These are phyloP conservation scores for Pristionchus exspectatus DNA, from an alignment of 2,888 invertebrate genomes.

Conservation along the genomic window DNA sequence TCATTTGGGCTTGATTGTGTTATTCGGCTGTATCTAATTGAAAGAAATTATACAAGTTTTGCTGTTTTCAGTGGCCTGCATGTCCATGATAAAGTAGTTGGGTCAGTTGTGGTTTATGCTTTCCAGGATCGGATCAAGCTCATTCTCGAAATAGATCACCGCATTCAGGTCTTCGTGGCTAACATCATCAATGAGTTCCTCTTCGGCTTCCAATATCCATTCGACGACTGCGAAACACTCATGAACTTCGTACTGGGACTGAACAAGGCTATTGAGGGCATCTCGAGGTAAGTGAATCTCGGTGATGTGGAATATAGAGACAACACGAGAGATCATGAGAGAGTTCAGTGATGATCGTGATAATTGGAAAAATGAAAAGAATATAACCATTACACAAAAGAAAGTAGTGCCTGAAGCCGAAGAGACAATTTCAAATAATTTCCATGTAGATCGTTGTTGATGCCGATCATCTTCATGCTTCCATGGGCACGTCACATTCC, in stretches of 20 bases:
- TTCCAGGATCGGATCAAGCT: too few relatives aligned
- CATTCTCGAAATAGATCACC: too few relatives aligned
- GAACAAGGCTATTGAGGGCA: background rate
- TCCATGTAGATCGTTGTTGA: background rate
- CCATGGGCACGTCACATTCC: background rate
- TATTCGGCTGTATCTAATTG: too few relatives aligned
- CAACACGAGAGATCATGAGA: background rate
- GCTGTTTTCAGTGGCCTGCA: too few relatives aligned
- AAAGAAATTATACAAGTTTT: too few relatives aligned
- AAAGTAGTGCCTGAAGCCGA: background rate
- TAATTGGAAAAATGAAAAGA: background rate
- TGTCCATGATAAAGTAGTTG: too few relatives aligned
- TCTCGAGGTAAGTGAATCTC: background rate
- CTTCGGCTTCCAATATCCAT: conserved; percentile 38
- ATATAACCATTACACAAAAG: background rate
- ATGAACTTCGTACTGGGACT: conserved; percentile 23
- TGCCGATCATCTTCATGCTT: background rate
- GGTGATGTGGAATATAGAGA: background rate
- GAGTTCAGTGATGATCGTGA: background rate
- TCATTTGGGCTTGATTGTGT: too few relatives aligned
- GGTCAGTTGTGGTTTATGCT: too few relatives aligned
- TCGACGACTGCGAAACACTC: conserved; percentile 24
- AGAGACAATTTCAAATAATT: background rate
- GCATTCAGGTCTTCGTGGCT: conserved; percentile 9
- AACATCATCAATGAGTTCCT: conserved; percentile 51